Percentiles rank a stretch among this genome's conserved stretches.
phyloP scores from a whole-genome alignment of 2,797 vertebrate species.

The Chrysocyon brachyurus region DNA sequence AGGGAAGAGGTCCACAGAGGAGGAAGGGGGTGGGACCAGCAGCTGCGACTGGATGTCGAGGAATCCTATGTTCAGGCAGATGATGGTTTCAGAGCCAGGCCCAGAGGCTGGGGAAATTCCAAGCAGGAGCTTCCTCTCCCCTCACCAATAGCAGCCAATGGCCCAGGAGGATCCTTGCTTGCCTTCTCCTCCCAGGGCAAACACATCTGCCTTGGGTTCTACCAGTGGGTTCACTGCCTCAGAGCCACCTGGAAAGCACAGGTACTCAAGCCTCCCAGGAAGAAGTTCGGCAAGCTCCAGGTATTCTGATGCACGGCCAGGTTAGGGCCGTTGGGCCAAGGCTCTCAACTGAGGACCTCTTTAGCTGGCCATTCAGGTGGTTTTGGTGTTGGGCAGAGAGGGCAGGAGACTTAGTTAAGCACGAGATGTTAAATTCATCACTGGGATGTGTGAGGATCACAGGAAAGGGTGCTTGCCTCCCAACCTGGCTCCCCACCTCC shows the following conservation, averaged over 20 bases:
- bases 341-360: neutral
- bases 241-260: neutral
- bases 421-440: constrained; percentile 22
- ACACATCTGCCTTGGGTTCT: neutral
- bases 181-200: neutral
- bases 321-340: neutral
- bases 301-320: neutral
- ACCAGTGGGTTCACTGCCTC: neutral
- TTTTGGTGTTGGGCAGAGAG: too few species aligned
- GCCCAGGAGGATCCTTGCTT: neutral
- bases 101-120: constrained; percentile 64
- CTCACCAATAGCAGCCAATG: neutral
- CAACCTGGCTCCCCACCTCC: neutral
- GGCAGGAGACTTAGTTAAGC: constrained; percentile 5
- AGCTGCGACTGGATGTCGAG: constrained; percentile 66
- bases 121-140: neutral
- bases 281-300: neutral
- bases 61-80: constrained; percentile 66
- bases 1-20: constrained; percentile 72
- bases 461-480: neutral
- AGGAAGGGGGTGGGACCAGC: constrained; percentile 70
- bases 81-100: constrained; percentile 28
- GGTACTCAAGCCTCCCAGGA: neutral
- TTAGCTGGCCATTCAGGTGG: neutral
- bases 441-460: neutral